phyloP scores from a whole-genome alignment of 2,113 vertebrate genomes.

The Gymnarchus niloticus region DNA sequence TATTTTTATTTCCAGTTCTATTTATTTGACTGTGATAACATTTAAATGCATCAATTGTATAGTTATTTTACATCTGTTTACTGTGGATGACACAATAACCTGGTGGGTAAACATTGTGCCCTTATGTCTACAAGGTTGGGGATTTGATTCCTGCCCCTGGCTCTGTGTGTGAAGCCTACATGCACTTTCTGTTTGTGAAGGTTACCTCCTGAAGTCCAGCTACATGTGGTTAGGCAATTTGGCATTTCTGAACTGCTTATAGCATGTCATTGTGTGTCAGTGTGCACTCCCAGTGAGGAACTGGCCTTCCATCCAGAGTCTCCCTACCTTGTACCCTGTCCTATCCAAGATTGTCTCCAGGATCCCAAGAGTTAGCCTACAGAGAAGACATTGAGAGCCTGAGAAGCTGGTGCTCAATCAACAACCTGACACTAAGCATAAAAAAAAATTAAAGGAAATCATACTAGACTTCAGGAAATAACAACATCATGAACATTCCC shows the following conservation, averaged over 20 bases:
- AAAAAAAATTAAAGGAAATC: no score
- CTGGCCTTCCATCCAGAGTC: background rate
- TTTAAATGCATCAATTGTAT: background rate
- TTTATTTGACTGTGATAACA: conserved; percentile 2
- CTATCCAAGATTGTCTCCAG: background rate
- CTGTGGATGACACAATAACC: background rate
- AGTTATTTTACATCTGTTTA: background rate
- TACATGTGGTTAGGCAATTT: background rate
- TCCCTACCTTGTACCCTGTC: background rate
- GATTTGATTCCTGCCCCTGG: background rate
- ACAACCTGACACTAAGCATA: no score
- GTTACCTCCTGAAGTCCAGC: background rate
- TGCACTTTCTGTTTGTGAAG: background rate
- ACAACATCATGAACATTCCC: no score
- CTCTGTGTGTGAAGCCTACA: background rate
- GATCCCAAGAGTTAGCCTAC: no score
- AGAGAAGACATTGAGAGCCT: no score
- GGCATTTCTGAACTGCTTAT: background rate
- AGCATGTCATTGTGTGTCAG: background rate
- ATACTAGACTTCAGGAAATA: no score
- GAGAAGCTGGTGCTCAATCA: no score
- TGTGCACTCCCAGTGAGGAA: background rate
- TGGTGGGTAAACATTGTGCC: background rate
- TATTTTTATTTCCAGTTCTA: conserved; percentile 1
- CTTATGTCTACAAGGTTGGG: background rate